These are phyloP conservation scores for Oncorhynchus clarkii DNA, from an alignment of 2,113 vertebrate species.

Conservation along the genomic window DNA sequence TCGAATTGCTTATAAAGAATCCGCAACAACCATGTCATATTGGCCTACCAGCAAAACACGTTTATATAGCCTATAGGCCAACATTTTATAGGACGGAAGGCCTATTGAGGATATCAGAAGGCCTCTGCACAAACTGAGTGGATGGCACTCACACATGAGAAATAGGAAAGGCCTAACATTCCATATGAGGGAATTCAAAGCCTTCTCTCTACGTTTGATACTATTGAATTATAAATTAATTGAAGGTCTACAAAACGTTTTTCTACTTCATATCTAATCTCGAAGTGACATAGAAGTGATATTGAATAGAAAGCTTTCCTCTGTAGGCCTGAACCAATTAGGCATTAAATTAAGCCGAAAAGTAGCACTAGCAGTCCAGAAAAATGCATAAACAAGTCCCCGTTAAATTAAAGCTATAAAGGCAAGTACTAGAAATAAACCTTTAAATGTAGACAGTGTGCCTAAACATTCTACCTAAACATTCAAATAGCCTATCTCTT, in stretches of 20 bases:
- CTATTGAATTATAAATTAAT: no score
- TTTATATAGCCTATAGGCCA: neutral
- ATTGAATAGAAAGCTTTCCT: no score
- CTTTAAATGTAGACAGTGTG: no score
- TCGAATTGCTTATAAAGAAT: neutral
- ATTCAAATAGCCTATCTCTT: neutral
- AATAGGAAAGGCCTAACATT: neutral
- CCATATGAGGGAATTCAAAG: neutral
- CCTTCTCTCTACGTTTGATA: no score
- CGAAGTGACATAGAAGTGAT: no score
- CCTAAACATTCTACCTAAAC: no score
- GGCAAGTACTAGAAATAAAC: neutral
- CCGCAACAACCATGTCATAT: neutral
- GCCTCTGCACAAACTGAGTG: neutral
- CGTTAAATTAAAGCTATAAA: neutral
- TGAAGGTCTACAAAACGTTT: no score
- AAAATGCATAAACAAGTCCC: neutral
- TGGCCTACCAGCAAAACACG: neutral
- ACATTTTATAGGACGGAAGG: neutral
- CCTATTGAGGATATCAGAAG: neutral
- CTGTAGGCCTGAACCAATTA: neutral
- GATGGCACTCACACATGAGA: no score
- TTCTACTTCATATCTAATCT: no score
- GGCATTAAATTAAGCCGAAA: neutral
- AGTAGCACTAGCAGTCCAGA: neutral